phyloP scores from a whole-genome alignment of 2,888 invertebrate species.

The Ophion slaviceki region DNA sequence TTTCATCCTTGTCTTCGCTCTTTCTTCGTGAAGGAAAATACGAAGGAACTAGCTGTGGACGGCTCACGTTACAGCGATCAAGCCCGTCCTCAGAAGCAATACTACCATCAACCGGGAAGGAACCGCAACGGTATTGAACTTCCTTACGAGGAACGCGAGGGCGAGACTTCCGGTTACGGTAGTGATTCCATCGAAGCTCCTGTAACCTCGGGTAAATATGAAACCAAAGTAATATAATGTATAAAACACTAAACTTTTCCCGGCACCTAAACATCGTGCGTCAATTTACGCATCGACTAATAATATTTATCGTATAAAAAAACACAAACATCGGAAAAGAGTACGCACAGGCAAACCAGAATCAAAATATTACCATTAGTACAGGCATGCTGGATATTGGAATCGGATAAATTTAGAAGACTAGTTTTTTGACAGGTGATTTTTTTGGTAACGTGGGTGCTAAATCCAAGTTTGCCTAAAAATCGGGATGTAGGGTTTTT shows the following conservation, averaged over 20 bases:
- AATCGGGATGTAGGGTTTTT: too few species aligned
- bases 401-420: too few species aligned
- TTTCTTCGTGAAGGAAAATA: constrained; percentile 62
- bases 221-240: constrained; percentile 75
- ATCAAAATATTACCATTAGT: too few species aligned
- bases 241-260: neutral
- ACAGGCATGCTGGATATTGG: too few species aligned
- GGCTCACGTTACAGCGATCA: constrained; percentile 75
- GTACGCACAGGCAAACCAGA: too few species aligned
- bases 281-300: neutral
- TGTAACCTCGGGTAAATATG: constrained; percentile 73
- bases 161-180: constrained; percentile 92
- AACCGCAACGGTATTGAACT: constrained; percentile 66
- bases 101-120: constrained; percentile 75
- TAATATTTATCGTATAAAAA: neutral
- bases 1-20: constrained; percentile 25
- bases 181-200: constrained; percentile 88
- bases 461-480: too few species aligned
- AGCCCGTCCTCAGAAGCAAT: constrained; percentile 79
- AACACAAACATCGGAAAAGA: too few species aligned
- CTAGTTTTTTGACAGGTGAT: too few species aligned
- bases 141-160: constrained; percentile 77
- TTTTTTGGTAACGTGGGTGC: too few species aligned
- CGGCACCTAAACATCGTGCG: neutral
- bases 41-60: constrained; percentile 72